Evolutionary conservation across 2,888 invertebrate genomes (phyloP).

Genomic region (Galerucella nymphaeae): DNA sequence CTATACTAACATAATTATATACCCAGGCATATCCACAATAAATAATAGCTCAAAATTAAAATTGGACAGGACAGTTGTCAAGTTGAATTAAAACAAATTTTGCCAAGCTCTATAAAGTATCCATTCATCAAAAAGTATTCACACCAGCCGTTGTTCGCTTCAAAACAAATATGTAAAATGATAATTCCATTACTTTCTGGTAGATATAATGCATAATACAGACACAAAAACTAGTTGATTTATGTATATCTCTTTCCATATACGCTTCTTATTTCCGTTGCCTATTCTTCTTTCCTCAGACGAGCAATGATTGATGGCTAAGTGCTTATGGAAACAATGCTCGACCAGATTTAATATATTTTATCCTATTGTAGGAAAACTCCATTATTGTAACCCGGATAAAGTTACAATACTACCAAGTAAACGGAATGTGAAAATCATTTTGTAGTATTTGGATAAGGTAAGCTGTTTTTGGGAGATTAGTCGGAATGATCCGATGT

Average conservation of each 20-base stretch:
- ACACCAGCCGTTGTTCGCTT: neutral
- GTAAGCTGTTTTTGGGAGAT: neutral
- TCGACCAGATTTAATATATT: slow-evolving; percentile 7
- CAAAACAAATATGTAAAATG: neutral
- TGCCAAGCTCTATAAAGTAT: neutral
- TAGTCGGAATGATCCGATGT: neutral
- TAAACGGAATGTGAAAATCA: neutral
- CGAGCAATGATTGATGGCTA: slow-evolving; percentile 2
- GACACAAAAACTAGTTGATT: neutral
- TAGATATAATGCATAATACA: neutral
- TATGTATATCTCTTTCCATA: neutral
- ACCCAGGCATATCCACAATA: too few relatives aligned
- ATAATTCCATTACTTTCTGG: neutral
- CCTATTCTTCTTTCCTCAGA: neutral
- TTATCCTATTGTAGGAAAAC: neutral
- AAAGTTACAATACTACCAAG: slow-evolving; percentile 3
- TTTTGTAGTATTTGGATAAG: neutral
- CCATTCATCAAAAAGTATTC: neutral
- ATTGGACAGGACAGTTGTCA: too few relatives aligned
- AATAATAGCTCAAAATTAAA: too few relatives aligned
- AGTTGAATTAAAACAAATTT: too few relatives aligned
- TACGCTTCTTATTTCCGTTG: neutral
- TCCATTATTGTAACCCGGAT: neutral
- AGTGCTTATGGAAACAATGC: slow-evolving; percentile 9
- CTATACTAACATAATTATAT: too few relatives aligned